Percentiles rank a stretch among this genome's conserved stretches.
phyloP scores from a whole-genome alignment of 1,140 invertebrate genomes.

The Drosophila parabipectinata region DNA sequence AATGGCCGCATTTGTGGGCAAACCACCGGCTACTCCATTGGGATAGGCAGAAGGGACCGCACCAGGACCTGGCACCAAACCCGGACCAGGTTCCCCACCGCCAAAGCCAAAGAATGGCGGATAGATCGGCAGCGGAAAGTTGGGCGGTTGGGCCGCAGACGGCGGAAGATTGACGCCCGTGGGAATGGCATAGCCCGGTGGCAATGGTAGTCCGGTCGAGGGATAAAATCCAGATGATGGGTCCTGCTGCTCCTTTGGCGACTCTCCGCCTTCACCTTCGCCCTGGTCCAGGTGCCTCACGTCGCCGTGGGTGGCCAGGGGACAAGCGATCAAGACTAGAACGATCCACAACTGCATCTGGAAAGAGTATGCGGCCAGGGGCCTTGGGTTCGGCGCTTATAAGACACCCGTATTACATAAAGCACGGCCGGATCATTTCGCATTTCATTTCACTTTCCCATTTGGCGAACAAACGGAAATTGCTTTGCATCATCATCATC shows the following conservation, averaged over 20 bases:
- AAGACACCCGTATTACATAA: slow-evolving; percentile 55
- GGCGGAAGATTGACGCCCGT: slow-evolving; percentile 48
- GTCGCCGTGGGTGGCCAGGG: slow-evolving; percentile 46
- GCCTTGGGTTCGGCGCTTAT: slow-evolving; percentile 57
- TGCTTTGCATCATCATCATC: slow-evolving; percentile 67
- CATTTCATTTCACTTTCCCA: slow-evolving; percentile 66
- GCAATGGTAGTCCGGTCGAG: slow-evolving; percentile 39
- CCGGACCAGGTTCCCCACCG: slow-evolving; percentile 18
- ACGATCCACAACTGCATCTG: slow-evolving; percentile 28
- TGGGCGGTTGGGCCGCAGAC: slow-evolving; percentile 45
- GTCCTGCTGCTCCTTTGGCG: slow-evolving; percentile 30
- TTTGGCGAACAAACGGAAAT: slow-evolving; percentile 47
- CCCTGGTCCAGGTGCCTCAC: slow-evolving; percentile 58
- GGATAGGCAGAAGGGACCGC: slow-evolving; percentile 44
- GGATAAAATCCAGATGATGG: slow-evolving; percentile 46
- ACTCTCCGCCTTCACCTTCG: not conserved
- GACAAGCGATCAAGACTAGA: slow-evolving; percentile 39
- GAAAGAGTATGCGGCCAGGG: slow-evolving; percentile 45
- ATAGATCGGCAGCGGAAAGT: slow-evolving; percentile 70
- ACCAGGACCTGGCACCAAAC: slow-evolving; percentile 3
- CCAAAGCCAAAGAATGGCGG: slow-evolving; percentile 69
- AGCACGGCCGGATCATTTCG: slow-evolving; percentile 19
- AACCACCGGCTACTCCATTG: slow-evolving; percentile 18
- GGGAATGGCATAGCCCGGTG: slow-evolving; percentile 58
- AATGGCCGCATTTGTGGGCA: slow-evolving; percentile 18